Evolutionary conservation across 2,888 invertebrate genomes (phyloP).

Genomic region (Catocala nupta): DNA sequence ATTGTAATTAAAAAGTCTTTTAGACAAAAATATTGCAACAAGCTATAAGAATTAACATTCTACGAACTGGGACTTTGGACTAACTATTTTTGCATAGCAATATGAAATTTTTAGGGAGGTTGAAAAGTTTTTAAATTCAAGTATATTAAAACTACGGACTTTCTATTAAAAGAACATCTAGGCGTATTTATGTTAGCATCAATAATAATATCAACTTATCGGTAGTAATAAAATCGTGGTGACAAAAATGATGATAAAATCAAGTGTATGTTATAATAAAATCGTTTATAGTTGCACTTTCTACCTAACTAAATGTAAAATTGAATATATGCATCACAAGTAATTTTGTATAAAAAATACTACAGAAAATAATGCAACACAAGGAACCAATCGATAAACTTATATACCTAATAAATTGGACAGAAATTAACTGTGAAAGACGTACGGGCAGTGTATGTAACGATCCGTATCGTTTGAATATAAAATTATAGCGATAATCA

Average conservation of each 20-base stretch:
- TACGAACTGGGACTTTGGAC: constrained; percentile 41
- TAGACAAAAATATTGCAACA: constrained; percentile 42
- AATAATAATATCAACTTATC: constrained; percentile 18
- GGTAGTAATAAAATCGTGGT: constrained; percentile 28
- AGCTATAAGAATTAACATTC: constrained; percentile 47
- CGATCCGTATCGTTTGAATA: constrained; percentile 6
- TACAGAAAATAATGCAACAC: constrained; percentile 4
- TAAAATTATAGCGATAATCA: constrained; percentile 28
- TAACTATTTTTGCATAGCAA: constrained; percentile 50
- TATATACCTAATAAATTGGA: neutral
- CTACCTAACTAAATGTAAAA: constrained; percentile 5
- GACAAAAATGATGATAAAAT: constrained; percentile 15
- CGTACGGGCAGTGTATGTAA: neutral
- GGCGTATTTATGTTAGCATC: constrained; percentile 28
- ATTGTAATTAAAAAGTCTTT: constrained; percentile 27
- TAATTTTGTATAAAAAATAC: constrained; percentile 6
- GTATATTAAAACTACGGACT: constrained; percentile 40
- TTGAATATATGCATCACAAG: neutral
- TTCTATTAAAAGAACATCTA: constrained; percentile 41
- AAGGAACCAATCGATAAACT: neutral
- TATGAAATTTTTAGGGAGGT: constrained; percentile 45
- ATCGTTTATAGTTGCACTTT: neutral
- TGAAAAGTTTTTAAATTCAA: constrained; percentile 33
- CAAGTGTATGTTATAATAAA: constrained; percentile 1
- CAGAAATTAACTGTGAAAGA: neutral